Percentiles rank a stretch among this genome's conserved stretches.
phyloP scores from a whole-genome alignment of 2,113 vertebrate species.

The Dinomys branickii region DNA sequence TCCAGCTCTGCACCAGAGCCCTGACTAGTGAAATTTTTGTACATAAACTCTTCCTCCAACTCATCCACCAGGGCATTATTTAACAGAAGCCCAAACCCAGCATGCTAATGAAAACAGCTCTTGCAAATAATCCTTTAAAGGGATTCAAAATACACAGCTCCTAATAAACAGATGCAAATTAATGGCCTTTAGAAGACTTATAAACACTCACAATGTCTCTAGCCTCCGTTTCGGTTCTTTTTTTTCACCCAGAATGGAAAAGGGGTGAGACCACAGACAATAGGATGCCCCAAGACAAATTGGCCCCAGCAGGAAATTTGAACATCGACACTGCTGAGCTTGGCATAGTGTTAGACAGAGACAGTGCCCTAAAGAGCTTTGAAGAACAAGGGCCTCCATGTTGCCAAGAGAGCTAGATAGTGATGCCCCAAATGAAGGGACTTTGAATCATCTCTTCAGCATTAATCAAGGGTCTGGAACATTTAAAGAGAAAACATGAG shows the following conservation, averaged over 20 bases:
- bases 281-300: background rate
- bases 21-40: background rate
- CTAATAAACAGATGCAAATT: conserved; percentile 51
- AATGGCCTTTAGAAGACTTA: conserved; percentile 3
- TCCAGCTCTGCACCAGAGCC: background rate
- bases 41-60: conserved; percentile 51
- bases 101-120: conserved; percentile 46
- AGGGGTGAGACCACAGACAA: background rate
- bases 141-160: conserved; percentile 31
- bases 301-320: background rate
- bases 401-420: background rate
- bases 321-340: background rate
- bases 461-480: background rate
- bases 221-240: background rate
- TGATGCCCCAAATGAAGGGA: background rate
- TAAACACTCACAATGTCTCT: background rate
- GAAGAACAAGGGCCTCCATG: background rate
- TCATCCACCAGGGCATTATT: background rate
- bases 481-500: background rate
- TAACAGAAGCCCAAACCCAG: conserved; percentile 59
- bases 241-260: background rate
- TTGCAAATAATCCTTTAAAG: conserved; percentile 65
- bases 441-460: background rate
- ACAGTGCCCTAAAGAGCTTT: background rate
- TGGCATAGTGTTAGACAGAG: background rate